phyloP scores from a whole-genome alignment of 2,888 invertebrate species.

The Drosophila multiciliata region DNA sequence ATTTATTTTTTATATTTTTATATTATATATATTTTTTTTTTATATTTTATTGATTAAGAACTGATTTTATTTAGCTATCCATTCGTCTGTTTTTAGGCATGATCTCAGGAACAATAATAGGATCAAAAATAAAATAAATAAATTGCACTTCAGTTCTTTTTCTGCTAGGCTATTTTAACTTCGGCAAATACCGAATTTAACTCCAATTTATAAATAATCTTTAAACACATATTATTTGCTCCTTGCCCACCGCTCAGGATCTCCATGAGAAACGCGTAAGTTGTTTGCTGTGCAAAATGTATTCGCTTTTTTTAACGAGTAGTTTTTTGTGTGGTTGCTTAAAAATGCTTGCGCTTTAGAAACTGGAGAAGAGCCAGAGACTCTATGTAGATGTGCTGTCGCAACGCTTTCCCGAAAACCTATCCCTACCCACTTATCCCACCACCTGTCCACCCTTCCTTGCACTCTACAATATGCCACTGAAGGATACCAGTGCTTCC shows the following conservation, averaged over 20 bases:
- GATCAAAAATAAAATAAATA: too few species aligned
- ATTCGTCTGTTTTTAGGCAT: too few species aligned
- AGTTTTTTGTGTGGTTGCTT: conserved; percentile 10
- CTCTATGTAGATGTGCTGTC: conserved; percentile 78
- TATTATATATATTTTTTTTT: too few species aligned
- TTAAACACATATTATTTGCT: conserved; percentile 4
- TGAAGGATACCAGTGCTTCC: conserved; percentile 84
- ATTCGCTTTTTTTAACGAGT: conserved; percentile 24
- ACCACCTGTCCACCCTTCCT: conserved; percentile 82
- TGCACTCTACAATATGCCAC: conserved; percentile 69
- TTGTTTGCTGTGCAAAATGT: conserved; percentile 17
- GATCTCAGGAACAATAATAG: neutral
- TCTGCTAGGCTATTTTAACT: conserved; percentile 3
- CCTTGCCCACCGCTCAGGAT: conserved; percentile 84
- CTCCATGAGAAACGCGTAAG: conserved; percentile 84
- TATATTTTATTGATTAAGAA: neutral
- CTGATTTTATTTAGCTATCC: neutral
- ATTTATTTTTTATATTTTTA: too few species aligned
- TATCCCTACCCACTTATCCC: conserved; percentile 82
- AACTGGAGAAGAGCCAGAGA: conserved; percentile 72
- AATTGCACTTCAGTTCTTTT: too few species aligned
- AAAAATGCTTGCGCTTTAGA: conserved; percentile 61
- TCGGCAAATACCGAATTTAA: neutral
- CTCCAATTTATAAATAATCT: neutral
- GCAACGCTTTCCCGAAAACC: conserved; percentile 83